Evolutionary conservation across 2,797 vertebrate genomes (phyloP).

Genomic region (Bryconaethiops microstoma): DNA sequence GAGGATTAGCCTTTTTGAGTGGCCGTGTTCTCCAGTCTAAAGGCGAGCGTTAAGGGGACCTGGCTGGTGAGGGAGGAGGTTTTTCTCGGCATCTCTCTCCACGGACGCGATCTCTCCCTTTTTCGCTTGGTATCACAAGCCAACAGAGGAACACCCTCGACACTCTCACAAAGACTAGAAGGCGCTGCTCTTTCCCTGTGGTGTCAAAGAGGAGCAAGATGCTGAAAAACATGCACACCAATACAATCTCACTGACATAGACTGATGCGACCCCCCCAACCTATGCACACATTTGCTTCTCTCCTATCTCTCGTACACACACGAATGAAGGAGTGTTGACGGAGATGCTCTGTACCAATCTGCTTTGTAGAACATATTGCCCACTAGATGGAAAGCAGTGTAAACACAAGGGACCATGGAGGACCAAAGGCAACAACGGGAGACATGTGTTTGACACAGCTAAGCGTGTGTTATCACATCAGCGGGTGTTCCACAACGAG

Average conservation of each 20-base stretch:
- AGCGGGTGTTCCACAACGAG: constrained; percentile 15
- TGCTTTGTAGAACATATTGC: constrained; percentile 22
- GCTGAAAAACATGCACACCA: constrained; percentile 21
- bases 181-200: constrained; percentile 51
- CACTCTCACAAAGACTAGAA: constrained; percentile 61
- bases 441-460: constrained; percentile 45
- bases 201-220: constrained; percentile 51
- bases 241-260: not conserved
- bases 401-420: constrained; percentile 33
- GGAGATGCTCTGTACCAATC: constrained; percentile 20
- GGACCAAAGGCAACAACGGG: constrained; percentile 26
- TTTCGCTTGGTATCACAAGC: constrained; percentile 70
- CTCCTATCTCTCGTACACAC: constrained; percentile 22
- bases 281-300: not conserved
- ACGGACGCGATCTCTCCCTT: constrained; percentile 68
- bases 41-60: constrained; percentile 59
- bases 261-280: constrained; percentile 2
- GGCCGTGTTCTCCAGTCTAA: constrained; percentile 64
- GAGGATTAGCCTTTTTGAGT: constrained; percentile 73
- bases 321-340: constrained; percentile 16
- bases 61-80: constrained; percentile 63
- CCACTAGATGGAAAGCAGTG: constrained; percentile 10
- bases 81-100: constrained; percentile 58
- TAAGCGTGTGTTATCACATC: constrained; percentile 43
- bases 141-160: constrained; percentile 67